Percentiles rank a stretch among this genome's conserved stretches.
These are phyloP conservation scores for Crambe crambe DNA, from an alignment of 37 sponge, comb jelly and placozoan species.

Conservation along the genomic window DNA sequence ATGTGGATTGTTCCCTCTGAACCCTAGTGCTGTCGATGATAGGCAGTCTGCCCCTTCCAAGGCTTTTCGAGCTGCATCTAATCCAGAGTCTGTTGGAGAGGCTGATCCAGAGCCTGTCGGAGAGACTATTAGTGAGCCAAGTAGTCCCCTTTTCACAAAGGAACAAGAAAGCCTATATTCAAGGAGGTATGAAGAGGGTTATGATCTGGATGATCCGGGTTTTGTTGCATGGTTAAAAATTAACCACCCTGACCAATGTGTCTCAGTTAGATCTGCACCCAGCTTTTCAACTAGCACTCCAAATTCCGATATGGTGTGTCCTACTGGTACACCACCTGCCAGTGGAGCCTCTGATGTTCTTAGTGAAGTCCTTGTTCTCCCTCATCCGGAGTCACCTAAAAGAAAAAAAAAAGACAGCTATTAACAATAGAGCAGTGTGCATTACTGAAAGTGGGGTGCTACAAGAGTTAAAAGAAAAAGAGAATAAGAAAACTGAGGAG, in stretches of 20 bases:
- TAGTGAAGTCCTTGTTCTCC: conserved; percentile 22
- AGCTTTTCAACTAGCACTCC: background rate
- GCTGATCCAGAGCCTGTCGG: background rate
- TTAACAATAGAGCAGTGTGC: conserved; percentile 46
- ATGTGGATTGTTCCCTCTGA: conserved; percentile 51
- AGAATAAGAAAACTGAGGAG: background rate
- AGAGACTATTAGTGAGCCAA: conserved; percentile 1
- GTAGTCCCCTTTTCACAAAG: conserved; percentile 7
- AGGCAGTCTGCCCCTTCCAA: conserved; percentile 62
- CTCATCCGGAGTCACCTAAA: conserved; percentile 21
- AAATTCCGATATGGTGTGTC: background rate
- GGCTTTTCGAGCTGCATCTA: conserved; percentile 6
- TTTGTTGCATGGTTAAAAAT: conserved; percentile 39
- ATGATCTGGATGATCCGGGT: conserved; percentile 32
- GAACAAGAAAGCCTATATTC: conserved; percentile 18
- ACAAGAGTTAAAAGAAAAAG: background rate
- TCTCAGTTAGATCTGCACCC: background rate
- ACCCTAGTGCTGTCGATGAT: conserved; percentile 52
- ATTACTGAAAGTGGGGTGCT: conserved; percentile 33
- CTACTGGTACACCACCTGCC: background rate
- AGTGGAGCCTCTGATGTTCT: conserved; percentile 1
- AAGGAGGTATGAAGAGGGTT: conserved; percentile 41
- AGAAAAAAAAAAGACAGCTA: conserved; percentile 22
- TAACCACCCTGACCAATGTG: conserved; percentile 29
- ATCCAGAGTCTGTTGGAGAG: background rate